A percentile compares a stretch with the other conserved stretches of the same genome.
Evolutionary conservation across 2,113 vertebrate species (phyloP).

Genomic region (Chiloscyllium plagiosum): DNA sequence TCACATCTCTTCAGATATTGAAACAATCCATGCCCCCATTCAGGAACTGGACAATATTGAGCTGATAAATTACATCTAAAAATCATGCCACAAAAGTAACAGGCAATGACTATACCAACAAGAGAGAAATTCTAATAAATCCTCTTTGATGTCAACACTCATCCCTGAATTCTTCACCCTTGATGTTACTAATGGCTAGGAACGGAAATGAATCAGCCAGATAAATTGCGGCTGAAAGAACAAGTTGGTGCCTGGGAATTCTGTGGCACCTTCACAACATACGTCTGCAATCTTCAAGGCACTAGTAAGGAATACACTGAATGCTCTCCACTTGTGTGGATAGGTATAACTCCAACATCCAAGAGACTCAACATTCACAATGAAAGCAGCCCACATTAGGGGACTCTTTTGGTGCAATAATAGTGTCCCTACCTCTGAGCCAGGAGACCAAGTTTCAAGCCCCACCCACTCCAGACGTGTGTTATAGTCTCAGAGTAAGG

Average conservation of each 20-base stretch:
- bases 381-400: neutral
- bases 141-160: neutral
- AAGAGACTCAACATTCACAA: neutral
- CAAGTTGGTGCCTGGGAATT: too few species aligned
- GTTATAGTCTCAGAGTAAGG: too few species aligned
- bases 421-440: too few species aligned
- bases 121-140: neutral
- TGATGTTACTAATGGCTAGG: neutral
- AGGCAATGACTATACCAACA: neutral
- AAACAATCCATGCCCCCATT: neutral
- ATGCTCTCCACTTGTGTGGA: neutral
- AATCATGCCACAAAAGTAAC: neutral
- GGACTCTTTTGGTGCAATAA: too few species aligned
- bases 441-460: too few species aligned
- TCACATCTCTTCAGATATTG: neutral
- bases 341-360: neutral
- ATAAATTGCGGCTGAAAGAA: neutral
- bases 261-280: neutral
- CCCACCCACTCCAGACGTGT: too few species aligned
- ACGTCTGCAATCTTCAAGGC: neutral
- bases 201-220: neutral
- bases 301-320: neutral
- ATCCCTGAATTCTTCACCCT: neutral
- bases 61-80: neutral
- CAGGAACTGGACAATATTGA: neutral